A percentile compares a stretch with the other conserved stretches of the same genome.
phyloP scores from a whole-genome alignment of 2,113 vertebrate genomes.

The Illadopsis cleaveri region DNA sequence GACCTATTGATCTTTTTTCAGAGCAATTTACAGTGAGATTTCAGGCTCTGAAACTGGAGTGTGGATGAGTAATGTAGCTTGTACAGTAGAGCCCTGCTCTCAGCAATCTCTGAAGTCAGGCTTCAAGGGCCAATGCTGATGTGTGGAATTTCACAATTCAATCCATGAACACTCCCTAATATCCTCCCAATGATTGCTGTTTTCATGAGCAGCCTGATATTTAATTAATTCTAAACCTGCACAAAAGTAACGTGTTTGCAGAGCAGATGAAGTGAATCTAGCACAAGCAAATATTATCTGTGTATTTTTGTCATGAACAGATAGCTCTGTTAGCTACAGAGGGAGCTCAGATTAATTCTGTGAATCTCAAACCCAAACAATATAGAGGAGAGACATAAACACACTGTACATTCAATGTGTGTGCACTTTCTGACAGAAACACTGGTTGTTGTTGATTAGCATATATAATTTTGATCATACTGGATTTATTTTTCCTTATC shows the following conservation, averaged over 20 bases:
- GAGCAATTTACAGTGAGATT: background rate
- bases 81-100: background rate
- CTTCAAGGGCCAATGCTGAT: background rate
- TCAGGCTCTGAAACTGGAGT: slow-evolving; percentile 1
- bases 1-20: background rate
- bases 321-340: background rate
- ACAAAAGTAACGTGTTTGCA: background rate
- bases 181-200: background rate
- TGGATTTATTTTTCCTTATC: background rate
- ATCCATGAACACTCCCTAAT: background rate
- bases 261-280: background rate
- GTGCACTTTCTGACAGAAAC: background rate
- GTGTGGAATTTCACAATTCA: background rate
- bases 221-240: background rate
- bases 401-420: background rate
- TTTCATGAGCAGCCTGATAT: background rate
- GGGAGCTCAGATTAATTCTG: background rate
- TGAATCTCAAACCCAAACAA: slow-evolving; percentile 20
- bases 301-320: background rate
- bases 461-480: background rate
- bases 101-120: background rate
- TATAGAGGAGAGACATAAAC: background rate
- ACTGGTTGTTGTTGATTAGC: background rate
- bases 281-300: background rate
- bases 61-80: background rate